Evolutionary conservation across 2,797 vertebrate species (phyloP).

Genomic region (Lagorchestes hirsutus): DNA sequence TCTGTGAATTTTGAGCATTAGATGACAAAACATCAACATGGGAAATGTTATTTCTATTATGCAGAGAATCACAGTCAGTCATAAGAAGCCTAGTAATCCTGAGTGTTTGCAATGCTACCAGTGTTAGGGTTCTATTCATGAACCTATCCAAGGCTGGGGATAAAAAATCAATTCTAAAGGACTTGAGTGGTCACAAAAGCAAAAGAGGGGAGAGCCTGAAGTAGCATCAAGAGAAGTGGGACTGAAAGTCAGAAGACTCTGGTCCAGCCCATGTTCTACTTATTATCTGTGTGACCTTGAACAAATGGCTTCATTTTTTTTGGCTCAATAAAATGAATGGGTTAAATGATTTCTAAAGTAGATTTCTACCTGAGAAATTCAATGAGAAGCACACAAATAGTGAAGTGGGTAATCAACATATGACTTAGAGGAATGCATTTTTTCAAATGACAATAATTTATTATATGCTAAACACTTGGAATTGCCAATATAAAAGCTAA

Average conservation of each 20-base stretch:
- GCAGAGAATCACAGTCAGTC: not conserved
- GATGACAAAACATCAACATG: not conserved
- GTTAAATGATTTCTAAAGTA: not conserved
- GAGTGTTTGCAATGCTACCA: not conserved
- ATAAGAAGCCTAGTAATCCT: not conserved
- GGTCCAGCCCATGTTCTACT: not conserved
- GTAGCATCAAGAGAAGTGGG: not conserved
- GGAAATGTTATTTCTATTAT: conserved; percentile 11
- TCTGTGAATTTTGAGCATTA: conserved; percentile 28
- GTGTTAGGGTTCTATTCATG: not conserved
- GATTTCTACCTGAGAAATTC: not conserved
- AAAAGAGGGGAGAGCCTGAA: not conserved
- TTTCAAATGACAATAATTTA: not conserved
- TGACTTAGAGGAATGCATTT: not conserved
- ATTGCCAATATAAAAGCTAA: not conserved
- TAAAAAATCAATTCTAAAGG: too few relatives aligned
- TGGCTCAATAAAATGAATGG: not conserved
- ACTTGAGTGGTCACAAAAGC: not conserved
- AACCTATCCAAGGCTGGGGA: not conserved
- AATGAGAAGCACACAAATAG: not conserved
- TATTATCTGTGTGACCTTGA: not conserved
- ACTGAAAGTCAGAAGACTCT: not conserved
- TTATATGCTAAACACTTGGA: not conserved
- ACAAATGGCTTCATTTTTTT: not conserved
- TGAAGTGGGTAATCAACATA: not conserved